Base-by-base conservation (phyloP, 2,797 vertebrate genomes). In the Echiichthys vipera region DNA sequence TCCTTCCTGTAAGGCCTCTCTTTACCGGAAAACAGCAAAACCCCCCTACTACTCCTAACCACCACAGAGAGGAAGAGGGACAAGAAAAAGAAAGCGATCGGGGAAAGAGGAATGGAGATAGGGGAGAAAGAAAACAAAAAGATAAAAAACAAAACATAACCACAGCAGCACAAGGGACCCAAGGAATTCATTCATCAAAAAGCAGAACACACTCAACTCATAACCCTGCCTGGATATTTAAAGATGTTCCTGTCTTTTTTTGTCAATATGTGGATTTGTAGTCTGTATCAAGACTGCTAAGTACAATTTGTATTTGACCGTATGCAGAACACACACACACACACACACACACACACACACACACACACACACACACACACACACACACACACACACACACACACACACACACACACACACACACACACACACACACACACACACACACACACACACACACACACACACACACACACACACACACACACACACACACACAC, bases 1-100 rank as follows among this genome's bases (percentile, higher is more conserved):
- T 73, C 74, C 78, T 93, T 94, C 92, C 93, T 88, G 91, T 92
- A 94, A 94, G 85, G 77, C 74, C 47, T 66, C 57, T 61, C 75
- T 75, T 91, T 93, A 89, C 91, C 61, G 69, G 85, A 87, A 92
- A 91, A 77, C 70, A 59, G 56, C 72, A 53, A 82, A 76, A 11
- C 5, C 46, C 65, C n/a, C 42, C 58, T 59, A 29, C 58, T 40
- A 39, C 63, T 65, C 51, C 58, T 24, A 74, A 67, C 59, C 70
- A 65, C 64, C 24, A 7, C 34, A 40, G 22, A 61, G 45, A 80
- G 30, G 46, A 57, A 70, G 30, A 67, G 25, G 34, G 75, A 74
- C 51, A 56, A 40, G 70, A 73, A 37, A 45, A 71, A 61, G 59
- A 51, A 62, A 37, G 70, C 46, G 57, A 49, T 74, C 78, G 73